These are phyloP conservation scores for Cacoxenus indagator DNA, from an alignment of 2,888 invertebrate genomes.

Conservation along the genomic window DNA sequence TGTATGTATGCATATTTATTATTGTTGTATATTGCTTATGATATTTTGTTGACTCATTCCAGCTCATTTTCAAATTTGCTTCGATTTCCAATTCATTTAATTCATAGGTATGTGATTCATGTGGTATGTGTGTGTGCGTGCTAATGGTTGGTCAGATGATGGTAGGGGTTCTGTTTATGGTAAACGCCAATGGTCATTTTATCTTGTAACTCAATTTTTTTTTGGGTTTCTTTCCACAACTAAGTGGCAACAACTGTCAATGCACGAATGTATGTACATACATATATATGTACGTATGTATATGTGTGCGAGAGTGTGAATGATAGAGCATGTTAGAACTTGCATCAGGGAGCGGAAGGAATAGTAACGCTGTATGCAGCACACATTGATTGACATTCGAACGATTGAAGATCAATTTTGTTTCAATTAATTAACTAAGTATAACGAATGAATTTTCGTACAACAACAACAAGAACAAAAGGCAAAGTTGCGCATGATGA, in stretches of 20 bases:
- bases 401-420: constrained; percentile 4
- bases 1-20: too few relatives aligned
- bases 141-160: not conserved
- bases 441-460: constrained; percentile 4
- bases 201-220: not conserved
- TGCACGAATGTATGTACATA: not conserved
- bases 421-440: constrained; percentile 6
- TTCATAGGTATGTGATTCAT: too few relatives aligned
- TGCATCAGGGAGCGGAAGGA: too few relatives aligned
- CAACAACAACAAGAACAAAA: not conserved
- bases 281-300: not conserved
- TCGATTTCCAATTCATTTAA: too few relatives aligned
- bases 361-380: too few relatives aligned
- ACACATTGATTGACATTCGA: constrained; percentile 14
- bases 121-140: too few relatives aligned
- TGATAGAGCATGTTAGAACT: not conserved
- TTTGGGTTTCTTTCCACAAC: not conserved
- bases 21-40: too few relatives aligned
- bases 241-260: not conserved
- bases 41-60: too few relatives aligned
- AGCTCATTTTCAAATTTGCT: too few relatives aligned
- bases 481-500: not conserved
- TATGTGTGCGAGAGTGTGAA: not conserved
- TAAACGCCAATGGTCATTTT: not conserved
- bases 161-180: not conserved